These are phyloP conservation scores for Micrasema longulum DNA, from an alignment of 1,140 invertebrate species.

Conservation along the genomic window DNA sequence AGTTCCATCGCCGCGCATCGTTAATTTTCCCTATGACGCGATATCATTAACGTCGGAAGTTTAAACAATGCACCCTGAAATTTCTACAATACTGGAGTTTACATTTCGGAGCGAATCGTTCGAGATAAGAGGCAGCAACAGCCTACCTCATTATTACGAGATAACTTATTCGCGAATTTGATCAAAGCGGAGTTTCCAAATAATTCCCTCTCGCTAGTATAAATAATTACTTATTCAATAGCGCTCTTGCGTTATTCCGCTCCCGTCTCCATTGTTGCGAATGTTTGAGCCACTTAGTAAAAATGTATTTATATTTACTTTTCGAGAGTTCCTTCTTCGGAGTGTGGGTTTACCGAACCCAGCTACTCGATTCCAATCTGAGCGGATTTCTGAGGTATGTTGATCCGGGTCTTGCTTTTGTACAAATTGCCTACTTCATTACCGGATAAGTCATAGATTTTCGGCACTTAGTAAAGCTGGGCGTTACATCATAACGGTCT, in stretches of 20 bases:
- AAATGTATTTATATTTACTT: background rate
- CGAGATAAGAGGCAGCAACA: constrained; percentile 19
- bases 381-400: constrained; percentile 15
- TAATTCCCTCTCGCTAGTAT: constrained; percentile 7
- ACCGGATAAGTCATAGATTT: background rate
- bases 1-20: background rate
- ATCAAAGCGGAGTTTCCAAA: constrained; percentile 23
- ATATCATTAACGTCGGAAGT: constrained; percentile 13
- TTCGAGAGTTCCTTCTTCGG: background rate
- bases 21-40: background rate
- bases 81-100: background rate
- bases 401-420: constrained; percentile 9
- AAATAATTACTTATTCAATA: constrained; percentile 26
- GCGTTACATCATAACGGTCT: background rate
- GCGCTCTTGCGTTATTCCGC: constrained; percentile 5
- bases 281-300: constrained; percentile 4
- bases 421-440: constrained; percentile 29
- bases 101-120: background rate
- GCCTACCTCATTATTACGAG: constrained; percentile 26
- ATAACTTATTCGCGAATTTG: constrained; percentile 32
- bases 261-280: background rate
- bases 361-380: constrained; percentile 11
- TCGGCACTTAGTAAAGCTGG: constrained; percentile 13
- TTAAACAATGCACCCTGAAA: constrained; percentile 17
- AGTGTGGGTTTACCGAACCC: background rate